A percentile compares a stretch with the other conserved stretches of the same genome.
phyloP scores from a whole-genome alignment of 2,113 vertebrate genomes.

The Mesocricetus auratus region DNA sequence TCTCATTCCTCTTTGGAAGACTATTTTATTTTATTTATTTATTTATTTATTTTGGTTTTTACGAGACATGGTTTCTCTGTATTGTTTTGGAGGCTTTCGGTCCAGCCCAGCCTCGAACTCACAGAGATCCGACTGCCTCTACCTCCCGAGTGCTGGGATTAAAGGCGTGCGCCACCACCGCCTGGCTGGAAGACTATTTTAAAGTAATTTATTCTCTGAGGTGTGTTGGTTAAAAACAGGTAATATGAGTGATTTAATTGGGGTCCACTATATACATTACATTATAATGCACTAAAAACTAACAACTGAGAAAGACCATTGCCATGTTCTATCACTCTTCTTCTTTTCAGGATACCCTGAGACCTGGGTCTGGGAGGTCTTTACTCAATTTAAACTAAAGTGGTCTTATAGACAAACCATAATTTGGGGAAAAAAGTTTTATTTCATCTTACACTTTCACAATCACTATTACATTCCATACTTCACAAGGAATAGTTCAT shows the following conservation, averaged over 20 bases:
- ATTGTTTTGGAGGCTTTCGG: too few species aligned
- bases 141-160: too few species aligned
- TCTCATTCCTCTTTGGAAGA: neutral
- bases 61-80: too few species aligned
- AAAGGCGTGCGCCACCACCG: too few species aligned
- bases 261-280: too few species aligned
- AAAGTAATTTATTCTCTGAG: neutral
- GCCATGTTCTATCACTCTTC: neutral
- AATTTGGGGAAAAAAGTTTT: neutral
- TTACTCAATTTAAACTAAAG: neutral
- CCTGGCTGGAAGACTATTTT: neutral
- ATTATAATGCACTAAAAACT: neutral
- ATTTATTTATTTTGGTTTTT: too few species aligned
- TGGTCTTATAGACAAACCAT: neutral
- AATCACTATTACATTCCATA: too few species aligned
- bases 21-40: too few species aligned
- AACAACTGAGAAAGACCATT: neutral
- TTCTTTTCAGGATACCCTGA: neutral
- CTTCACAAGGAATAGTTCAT: too few species aligned
- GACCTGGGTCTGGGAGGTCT: neutral
- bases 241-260: neutral
- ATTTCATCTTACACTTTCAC: too few species aligned
- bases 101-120: too few species aligned
- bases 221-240: neutral
- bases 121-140: too few species aligned